Evolutionary conservation across 2,797 vertebrate genomes (phyloP).

Genomic region (Gallinago nigripennis): DNA sequence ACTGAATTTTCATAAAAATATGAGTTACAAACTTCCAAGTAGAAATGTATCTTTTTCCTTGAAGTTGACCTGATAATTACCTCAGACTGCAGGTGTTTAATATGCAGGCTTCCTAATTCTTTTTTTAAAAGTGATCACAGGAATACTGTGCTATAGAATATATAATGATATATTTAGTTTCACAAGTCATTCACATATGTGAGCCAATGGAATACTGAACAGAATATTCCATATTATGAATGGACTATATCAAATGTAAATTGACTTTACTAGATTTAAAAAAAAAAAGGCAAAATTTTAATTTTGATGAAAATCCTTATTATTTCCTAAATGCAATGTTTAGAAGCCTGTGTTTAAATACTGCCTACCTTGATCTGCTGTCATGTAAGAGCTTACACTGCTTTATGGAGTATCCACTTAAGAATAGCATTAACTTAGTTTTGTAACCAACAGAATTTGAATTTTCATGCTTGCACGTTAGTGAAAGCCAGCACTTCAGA

Average conservation of each 20-base stretch:
- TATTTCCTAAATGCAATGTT: background rate
- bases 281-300: background rate
- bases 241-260: background rate
- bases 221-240: background rate
- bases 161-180: conserved; percentile 48
- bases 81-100: conserved; percentile 48
- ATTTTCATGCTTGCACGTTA: background rate
- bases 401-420: background rate
- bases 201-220: background rate
- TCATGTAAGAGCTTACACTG: background rate
- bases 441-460: background rate
- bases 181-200: background rate
- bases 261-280: background rate
- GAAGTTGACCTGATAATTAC: conserved; percentile 23
- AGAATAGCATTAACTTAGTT: background rate
- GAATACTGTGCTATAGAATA: conserved; percentile 16
- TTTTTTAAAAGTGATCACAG: conserved; percentile 49
- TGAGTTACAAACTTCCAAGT: background rate
- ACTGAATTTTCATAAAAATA: background rate
- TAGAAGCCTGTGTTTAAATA: background rate
- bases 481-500: background rate
- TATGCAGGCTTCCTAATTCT: conserved; percentile 60
- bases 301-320: background rate
- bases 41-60: conserved; percentile 51
- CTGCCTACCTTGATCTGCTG: background rate